A percentile compares a stretch with the other conserved stretches of the same genome.
These are phyloP conservation scores for Sussaba pulchella DNA, from an alignment of 2,888 invertebrate species.

Conservation along the genomic window DNA sequence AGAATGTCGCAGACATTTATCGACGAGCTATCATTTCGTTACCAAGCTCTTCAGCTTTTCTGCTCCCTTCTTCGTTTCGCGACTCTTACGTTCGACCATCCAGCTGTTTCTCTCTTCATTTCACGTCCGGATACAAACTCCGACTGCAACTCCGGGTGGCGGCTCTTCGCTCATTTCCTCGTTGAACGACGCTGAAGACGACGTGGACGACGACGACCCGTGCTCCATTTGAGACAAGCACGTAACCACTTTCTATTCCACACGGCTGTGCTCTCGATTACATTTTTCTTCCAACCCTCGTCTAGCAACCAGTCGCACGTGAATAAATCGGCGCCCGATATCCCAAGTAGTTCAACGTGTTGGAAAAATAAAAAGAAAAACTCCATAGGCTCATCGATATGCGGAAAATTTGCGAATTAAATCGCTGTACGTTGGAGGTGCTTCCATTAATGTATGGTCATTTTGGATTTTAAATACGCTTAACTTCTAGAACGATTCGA, in stretches of 20 bases:
- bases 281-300: conserved; percentile 44
- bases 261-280: conserved; percentile 68
- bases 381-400: conserved; percentile 15
- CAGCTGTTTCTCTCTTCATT: conserved; percentile 31
- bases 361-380: too few relatives aligned
- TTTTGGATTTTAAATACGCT: too few relatives aligned
- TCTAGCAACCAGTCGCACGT: conserved; percentile 33
- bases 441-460: background rate
- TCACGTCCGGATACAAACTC: conserved; percentile 30
- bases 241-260: conserved; percentile 73
- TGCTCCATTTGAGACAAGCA: conserved; percentile 67
- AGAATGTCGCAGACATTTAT: background rate
- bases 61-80: background rate
- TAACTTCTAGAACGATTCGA: too few relatives aligned
- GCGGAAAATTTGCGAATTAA: too few relatives aligned
- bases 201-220: conserved; percentile 6
- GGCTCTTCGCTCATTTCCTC: conserved; percentile 47
- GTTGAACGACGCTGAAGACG: conserved; percentile 39
- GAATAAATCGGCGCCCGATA: conserved; percentile 51
- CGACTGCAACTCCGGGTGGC: conserved; percentile 22
- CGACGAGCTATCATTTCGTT: conserved; percentile 14
- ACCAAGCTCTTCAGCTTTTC: conserved; percentile 1
- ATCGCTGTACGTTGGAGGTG: too few relatives aligned
- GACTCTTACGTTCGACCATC: background rate
- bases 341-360: conserved; percentile 17